Evolutionary conservation across 2,888 invertebrate species (phyloP).

Genomic region (Drosophila sordidapex): DNA sequence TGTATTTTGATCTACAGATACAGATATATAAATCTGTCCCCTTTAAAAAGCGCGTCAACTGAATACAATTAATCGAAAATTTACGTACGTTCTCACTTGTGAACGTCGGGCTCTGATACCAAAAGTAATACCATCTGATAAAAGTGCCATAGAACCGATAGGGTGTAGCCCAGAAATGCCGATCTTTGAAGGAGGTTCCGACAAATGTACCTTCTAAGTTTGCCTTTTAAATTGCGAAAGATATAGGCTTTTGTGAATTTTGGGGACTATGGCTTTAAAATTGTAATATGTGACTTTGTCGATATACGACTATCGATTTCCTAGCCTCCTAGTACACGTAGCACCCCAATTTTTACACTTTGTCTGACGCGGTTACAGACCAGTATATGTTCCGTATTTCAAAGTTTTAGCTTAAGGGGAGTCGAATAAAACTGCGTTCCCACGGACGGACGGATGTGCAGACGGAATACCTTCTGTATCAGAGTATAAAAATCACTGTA

Average conservation of each 20-base stretch:
- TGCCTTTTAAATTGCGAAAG: background rate
- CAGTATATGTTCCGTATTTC: background rate
- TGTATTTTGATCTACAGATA: background rate
- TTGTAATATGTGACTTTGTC: background rate
- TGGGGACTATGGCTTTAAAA: background rate
- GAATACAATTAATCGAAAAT: background rate
- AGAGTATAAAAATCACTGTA: background rate
- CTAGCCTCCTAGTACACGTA: background rate
- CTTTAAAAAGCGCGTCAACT: conserved; percentile 22
- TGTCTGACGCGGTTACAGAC: background rate
- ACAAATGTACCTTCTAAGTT: background rate
- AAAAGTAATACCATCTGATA: background rate
- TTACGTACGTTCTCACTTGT: no score
- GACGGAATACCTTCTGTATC: background rate
- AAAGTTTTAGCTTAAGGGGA: background rate
- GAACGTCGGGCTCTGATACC: background rate
- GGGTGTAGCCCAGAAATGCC: background rate
- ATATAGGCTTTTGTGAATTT: background rate
- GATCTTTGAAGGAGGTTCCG: background rate
- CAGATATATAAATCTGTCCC: conserved; percentile 6
- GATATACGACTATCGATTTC: background rate
- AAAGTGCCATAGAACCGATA: background rate
- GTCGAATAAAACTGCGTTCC: background rate
- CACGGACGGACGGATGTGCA: background rate
- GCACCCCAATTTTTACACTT: background rate